phyloP scores from a whole-genome alignment of 2,113 vertebrate species.

The Nerophis ophidion region DNA sequence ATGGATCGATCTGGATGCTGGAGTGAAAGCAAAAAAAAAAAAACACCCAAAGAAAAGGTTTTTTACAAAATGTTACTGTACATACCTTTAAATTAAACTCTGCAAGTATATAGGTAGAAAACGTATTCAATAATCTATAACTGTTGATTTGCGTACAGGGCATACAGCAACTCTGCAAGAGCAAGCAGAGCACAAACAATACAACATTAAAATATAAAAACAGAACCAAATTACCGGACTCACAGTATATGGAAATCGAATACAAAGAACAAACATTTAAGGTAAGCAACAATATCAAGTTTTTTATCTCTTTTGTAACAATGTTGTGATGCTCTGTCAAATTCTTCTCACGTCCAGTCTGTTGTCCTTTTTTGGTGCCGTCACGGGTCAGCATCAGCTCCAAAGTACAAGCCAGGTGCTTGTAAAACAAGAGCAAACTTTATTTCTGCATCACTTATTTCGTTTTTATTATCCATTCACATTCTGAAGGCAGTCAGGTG shows the following conservation, averaged over 20 bases:
- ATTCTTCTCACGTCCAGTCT: slow-evolving; percentile 28
- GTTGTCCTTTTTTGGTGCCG: slow-evolving; percentile 43
- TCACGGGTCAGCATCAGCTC: slow-evolving; percentile 38
- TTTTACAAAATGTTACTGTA: slow-evolving; percentile 66
- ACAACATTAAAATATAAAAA: slow-evolving; percentile 44
- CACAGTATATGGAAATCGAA: slow-evolving; percentile 41
- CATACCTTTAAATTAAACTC: slow-evolving; percentile 49
- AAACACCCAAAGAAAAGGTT: slow-evolving; percentile 42
- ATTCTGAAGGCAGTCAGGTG: slow-evolving; percentile 80
- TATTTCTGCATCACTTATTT: slow-evolving; percentile 15
- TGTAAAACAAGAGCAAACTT: slow-evolving; percentile 37
- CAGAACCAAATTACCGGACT: slow-evolving; percentile 21
- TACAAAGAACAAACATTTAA: slow-evolving; percentile 48
- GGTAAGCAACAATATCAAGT: slow-evolving; percentile 54
- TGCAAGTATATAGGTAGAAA: slow-evolving; percentile 52
- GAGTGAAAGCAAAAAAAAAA: slow-evolving; percentile 46
- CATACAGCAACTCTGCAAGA: slow-evolving; percentile 24
- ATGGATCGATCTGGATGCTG: slow-evolving; percentile 59
- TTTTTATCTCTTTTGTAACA: slow-evolving; percentile 24
- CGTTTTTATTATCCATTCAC: slow-evolving; percentile 34
- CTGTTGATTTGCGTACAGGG: slow-evolving; percentile 26
- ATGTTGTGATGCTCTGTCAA: slow-evolving; percentile 43
- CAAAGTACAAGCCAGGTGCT: slow-evolving; percentile 42
- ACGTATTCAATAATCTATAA: slow-evolving; percentile 38
- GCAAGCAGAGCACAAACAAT: slow-evolving; percentile 39